Percentiles rank a stretch among this genome's conserved stretches.
Evolutionary conservation across 2,113 vertebrate species (phyloP).

Genomic region (Tiliqua scincoides): DNA sequence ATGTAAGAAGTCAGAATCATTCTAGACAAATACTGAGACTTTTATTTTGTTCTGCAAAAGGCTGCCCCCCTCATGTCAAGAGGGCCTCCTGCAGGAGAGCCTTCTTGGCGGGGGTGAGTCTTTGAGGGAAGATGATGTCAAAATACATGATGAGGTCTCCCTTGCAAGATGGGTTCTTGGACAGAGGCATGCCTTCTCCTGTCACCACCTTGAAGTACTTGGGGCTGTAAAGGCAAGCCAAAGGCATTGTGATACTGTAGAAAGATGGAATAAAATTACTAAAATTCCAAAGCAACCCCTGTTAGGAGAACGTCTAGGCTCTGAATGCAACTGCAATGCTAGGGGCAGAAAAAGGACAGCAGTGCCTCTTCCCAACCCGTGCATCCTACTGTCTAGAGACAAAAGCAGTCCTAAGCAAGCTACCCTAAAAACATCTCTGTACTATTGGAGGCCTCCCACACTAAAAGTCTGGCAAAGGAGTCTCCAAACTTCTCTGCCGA

Average conservation of each 20-base stretch:
- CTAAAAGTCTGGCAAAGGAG: no score
- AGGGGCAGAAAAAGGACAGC: no score
- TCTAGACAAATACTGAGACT: not conserved
- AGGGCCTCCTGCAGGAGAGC: conserved; percentile 80
- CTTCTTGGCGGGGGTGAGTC: conserved; percentile 82
- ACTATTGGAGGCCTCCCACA: no score
- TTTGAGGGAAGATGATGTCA: conserved; percentile 85
- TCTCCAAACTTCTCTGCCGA: no score
- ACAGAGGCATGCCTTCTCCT: conserved; percentile 89
- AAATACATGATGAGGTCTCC: conserved; percentile 91
- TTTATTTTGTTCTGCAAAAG: not conserved
- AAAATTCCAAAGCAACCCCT: not conserved
- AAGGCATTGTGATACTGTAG: not conserved
- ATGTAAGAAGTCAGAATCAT: no score
- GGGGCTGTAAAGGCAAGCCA: conserved; percentile 75
- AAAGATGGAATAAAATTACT: no score
- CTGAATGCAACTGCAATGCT: no score
- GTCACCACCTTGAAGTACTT: conserved; percentile 86
- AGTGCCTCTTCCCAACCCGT: no score
- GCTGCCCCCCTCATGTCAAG: not conserved
- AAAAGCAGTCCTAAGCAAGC: no score
- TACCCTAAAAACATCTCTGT: no score
- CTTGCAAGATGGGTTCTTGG: conserved; percentile 71
- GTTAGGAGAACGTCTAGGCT: no score
- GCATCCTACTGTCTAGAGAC: no score